A percentile compares a stretch with the other conserved stretches of the same genome.
These are phyloP conservation scores for Meteorus cinctellus DNA, from an alignment of 2,888 invertebrate species.

Conservation along the genomic window DNA sequence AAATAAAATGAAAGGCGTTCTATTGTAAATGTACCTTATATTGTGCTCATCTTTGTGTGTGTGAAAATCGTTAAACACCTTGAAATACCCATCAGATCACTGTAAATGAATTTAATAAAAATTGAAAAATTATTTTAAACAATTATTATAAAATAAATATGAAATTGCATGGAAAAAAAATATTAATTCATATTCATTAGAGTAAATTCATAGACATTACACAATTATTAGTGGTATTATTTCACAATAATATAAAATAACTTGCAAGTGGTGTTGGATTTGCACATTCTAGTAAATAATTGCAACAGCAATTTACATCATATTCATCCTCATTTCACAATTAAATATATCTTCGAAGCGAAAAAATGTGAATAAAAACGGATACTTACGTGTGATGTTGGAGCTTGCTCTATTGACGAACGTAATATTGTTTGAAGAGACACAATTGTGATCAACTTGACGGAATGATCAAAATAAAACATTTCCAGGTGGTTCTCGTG, in stretches of 20 bases:
- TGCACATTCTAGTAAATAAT: not conserved
- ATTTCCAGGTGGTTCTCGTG: conserved; percentile 12
- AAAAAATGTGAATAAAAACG: not conserved
- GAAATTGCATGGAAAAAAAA: not conserved
- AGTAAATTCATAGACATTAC: not conserved
- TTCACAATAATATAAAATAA: not conserved
- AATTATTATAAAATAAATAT: not conserved
- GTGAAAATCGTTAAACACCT: not conserved
- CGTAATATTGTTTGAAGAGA: not conserved
- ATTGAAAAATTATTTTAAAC: not conserved
- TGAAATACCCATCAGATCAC: not conserved
- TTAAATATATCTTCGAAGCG: not conserved
- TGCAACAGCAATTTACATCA: not conserved
- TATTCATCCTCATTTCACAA: not conserved
- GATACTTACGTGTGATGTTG: not conserved
- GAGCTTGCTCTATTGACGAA: conserved; percentile 1
- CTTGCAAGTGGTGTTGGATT: not conserved
- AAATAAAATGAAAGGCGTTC: not conserved
- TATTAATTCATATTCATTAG: not conserved
- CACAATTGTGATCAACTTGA: conserved; percentile 2
- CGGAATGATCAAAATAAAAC: not conserved
- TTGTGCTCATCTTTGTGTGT: not conserved
- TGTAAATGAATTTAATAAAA: not conserved
- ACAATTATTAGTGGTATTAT: not conserved
- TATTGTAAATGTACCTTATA: not conserved